phyloP scores from a whole-genome alignment of 2,113 vertebrate species.

The Serinus canaria region DNA sequence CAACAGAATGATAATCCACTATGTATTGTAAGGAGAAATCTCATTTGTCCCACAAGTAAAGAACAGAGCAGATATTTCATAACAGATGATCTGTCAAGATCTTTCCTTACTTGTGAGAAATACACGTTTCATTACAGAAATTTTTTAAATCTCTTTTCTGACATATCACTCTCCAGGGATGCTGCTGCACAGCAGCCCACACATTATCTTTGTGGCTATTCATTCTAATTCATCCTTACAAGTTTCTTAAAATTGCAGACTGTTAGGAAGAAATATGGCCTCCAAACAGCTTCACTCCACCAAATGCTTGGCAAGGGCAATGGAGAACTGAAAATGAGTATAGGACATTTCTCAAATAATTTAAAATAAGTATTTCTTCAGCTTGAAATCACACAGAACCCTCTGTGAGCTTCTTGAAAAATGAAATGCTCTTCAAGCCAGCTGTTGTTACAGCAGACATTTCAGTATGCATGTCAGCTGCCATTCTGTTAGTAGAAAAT shows the following conservation, averaged over 20 bases:
- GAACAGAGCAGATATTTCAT: not conserved
- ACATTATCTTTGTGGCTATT: not conserved
- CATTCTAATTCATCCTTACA: not conserved
- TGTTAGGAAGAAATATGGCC: not conserved
- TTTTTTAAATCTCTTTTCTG: not conserved
- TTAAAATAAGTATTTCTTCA: not conserved
- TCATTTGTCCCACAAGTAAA: not conserved
- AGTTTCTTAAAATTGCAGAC: not conserved
- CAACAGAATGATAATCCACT: conserved; percentile 18
- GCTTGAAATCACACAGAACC: not conserved
- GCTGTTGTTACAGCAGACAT: not conserved
- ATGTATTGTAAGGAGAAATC: conserved; percentile 8
- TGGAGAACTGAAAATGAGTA: not conserved
- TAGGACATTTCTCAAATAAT: not conserved
- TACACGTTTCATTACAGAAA: not conserved
- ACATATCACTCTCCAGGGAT: not conserved
- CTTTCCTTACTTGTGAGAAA: not conserved
- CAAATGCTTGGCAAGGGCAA: not conserved
- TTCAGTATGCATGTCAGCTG: not conserved
- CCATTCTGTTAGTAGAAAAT: not conserved
- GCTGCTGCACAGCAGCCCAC: not conserved
- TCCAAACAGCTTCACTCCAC: not conserved
- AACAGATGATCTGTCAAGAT: conserved; percentile 11
- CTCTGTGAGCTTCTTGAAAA: not conserved
- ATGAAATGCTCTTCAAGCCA: not conserved